Percentiles rank a stretch among this genome's conserved stretches.
Evolutionary conservation across 2,888 invertebrate species (phyloP).

Genomic region (Agrypnus murinus): DNA sequence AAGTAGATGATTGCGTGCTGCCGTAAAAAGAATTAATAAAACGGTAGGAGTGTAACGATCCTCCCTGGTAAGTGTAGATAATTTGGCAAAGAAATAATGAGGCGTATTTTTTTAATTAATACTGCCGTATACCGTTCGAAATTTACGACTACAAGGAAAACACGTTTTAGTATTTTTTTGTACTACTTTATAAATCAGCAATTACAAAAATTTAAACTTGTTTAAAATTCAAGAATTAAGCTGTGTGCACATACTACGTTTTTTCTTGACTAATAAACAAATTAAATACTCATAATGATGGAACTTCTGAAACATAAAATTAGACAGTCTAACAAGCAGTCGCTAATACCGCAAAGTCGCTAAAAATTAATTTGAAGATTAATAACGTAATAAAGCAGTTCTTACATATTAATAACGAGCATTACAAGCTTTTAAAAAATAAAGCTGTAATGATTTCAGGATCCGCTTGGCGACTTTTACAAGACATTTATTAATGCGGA

Average conservation of each 20-base stretch:
- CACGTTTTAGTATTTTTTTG: background rate
- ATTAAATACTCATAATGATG: conserved; percentile 15
- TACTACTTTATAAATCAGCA: background rate
- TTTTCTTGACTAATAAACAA: background rate
- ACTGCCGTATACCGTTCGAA: conserved; percentile 2
- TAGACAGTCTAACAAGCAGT: conserved; percentile 3
- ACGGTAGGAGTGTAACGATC: conserved; percentile 23
- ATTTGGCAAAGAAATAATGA: conserved; percentile 25
- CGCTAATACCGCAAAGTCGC: background rate
- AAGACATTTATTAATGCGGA: conserved; percentile 26
- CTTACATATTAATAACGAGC: conserved; percentile 21
- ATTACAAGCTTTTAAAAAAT: conserved; percentile 19
- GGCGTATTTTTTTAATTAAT: conserved; percentile 15
- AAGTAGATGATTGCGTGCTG: conserved; percentile 29
- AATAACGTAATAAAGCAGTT: conserved; percentile 7
- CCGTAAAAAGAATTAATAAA: conserved; percentile 12
- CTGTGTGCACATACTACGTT: background rate
- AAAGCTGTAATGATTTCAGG: conserved; percentile 22
- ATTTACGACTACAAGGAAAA: background rate
- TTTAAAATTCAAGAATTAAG: conserved; percentile 17
- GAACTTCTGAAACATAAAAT: background rate
- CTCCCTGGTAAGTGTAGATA: conserved; percentile 20
- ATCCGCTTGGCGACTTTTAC: conserved; percentile 24
- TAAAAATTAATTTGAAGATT: background rate
- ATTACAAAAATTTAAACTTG: conserved; percentile 20